Percentiles rank a stretch among this genome's conserved stretches.
These are phyloP conservation scores for Mesorhabditis sp. DNA, from an alignment of 2,888 invertebrate species.

Conservation along the genomic window DNA sequence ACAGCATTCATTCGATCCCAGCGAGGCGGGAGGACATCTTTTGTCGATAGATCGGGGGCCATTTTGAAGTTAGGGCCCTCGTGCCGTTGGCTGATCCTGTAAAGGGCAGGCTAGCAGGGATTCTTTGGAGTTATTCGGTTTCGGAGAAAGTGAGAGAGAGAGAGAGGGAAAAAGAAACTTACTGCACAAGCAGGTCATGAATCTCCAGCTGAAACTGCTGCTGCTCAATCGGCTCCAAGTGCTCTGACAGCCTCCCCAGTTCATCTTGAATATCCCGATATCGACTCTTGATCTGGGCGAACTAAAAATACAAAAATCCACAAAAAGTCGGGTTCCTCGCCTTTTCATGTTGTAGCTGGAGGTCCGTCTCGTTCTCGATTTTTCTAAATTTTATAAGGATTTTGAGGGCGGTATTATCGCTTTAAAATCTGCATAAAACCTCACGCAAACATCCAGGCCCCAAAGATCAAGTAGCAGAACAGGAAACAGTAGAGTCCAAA, in stretches of 20 bases:
- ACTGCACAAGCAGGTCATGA: neutral
- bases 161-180: neutral
- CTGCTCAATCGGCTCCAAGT: neutral
- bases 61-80: conserved; percentile 44
- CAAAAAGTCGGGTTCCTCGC: neutral
- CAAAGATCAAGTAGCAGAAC: conserved; percentile 45
- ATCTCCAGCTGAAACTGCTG: neutral
- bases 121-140: neutral
- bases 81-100: conserved; percentile 38
- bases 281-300: neutral
- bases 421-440: conserved; percentile 46
- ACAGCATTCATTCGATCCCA: conserved; percentile 50
- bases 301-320: neutral
- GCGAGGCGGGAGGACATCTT: conserved; percentile 44
- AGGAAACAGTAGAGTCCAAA: conserved; percentile 47
- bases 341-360: conserved; percentile 7
- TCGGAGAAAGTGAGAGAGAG: no score
- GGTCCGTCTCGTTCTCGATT: neutral
- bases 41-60: conserved; percentile 25
- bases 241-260: neutral
- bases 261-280: neutral
- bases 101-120: neutral
- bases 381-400: neutral
- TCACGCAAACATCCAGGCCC: conserved; percentile 46
- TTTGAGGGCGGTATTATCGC: conserved; percentile 24